These are phyloP conservation scores for Nothobranchius kuhntae DNA, from an alignment of 2,113 vertebrate genomes.

Conservation along the genomic window DNA sequence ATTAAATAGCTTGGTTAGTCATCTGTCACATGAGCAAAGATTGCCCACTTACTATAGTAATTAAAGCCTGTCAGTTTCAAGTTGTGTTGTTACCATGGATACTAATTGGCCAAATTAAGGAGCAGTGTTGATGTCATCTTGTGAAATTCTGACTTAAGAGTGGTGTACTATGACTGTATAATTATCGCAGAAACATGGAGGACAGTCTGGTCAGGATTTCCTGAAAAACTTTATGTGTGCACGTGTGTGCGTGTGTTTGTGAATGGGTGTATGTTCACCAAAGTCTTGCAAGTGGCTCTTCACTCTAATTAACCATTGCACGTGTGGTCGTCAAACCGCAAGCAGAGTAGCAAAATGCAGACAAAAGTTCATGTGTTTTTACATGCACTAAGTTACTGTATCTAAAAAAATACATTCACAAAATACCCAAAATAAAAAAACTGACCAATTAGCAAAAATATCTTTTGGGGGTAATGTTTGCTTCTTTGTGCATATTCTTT, in stretches of 20 bases:
- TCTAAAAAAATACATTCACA: too few relatives aligned
- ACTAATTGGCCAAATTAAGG: conserved; percentile 66
- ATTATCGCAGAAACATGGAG: conserved; percentile 46
- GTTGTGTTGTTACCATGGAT: conserved; percentile 45
- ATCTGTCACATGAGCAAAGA: conserved; percentile 16
- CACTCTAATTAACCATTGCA: conserved; percentile 55
- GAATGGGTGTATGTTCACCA: conserved; percentile 24
- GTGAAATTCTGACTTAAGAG: conserved; percentile 62
- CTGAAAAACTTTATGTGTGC: conserved; percentile 18
- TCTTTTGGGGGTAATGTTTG: too few relatives aligned
- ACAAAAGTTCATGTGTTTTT: conserved; percentile 12
- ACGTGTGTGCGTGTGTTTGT: conserved; percentile 4
- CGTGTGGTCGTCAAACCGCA: conserved; percentile 37
- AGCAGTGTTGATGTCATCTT: conserved; percentile 63
- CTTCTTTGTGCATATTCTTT: too few relatives aligned
- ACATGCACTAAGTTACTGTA: neutral
- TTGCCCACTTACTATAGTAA: conserved; percentile 44
- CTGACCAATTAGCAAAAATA: too few relatives aligned
- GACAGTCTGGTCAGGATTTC: conserved; percentile 29
- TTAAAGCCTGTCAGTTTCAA: conserved; percentile 34
- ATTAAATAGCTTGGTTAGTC: conserved; percentile 10
- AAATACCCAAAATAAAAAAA: neutral
- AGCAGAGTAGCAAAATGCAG: conserved; percentile 15
- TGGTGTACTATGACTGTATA: conserved; percentile 57
- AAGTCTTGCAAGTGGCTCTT: conserved; percentile 40